phyloP scores from a whole-genome alignment of 2,888 invertebrate species.

The Agonopterix subpropinquella region DNA sequence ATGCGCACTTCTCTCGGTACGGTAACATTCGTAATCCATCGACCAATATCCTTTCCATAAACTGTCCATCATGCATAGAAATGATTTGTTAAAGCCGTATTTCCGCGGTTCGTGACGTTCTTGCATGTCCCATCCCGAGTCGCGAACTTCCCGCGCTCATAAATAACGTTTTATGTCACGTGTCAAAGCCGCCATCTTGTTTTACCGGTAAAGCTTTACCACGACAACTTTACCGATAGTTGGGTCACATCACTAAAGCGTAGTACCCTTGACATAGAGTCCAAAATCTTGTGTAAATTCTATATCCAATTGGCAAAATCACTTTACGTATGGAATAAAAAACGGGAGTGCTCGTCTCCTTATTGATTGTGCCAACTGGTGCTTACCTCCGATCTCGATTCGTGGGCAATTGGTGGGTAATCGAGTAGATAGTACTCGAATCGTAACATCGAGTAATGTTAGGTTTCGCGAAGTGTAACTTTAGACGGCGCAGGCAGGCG shows the following conservation, averaged over 20 bases:
- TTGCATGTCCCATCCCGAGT: slow-evolving; percentile 65
- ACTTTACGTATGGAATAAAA: slow-evolving; percentile 33
- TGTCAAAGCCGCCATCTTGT: slow-evolving; percentile 66
- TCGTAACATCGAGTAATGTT: slow-evolving; percentile 27
- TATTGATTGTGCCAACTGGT: slow-evolving; percentile 74
- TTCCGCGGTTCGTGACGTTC: slow-evolving; percentile 64
- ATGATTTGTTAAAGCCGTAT: slow-evolving; percentile 52
- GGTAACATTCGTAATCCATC: slow-evolving; percentile 6
- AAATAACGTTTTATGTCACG: slow-evolving; percentile 70
- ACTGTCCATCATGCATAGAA: slow-evolving; percentile 57
- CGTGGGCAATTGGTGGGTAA: slow-evolving; percentile 48
- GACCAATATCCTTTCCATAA: slow-evolving; percentile 43
- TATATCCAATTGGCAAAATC: slow-evolving; percentile 24
- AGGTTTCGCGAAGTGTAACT: slow-evolving; percentile 25
- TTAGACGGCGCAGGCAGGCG: slow-evolving; percentile 11
- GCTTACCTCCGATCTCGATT: slow-evolving; percentile 68
- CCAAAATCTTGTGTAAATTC: slow-evolving; percentile 26
- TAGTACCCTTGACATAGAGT: slow-evolving; percentile 42
- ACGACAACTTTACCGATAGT: slow-evolving; percentile 29
- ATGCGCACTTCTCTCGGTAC: not conserved
- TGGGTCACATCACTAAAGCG: slow-evolving; percentile 27
- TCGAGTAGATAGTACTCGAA: slow-evolving; percentile 51
- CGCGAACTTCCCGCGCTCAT: slow-evolving; percentile 64
- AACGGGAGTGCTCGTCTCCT: slow-evolving; percentile 50
- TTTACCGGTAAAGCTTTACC: slow-evolving; percentile 38